phyloP scores from a whole-genome alignment of 2,888 invertebrate species.

The Formica aserva region DNA sequence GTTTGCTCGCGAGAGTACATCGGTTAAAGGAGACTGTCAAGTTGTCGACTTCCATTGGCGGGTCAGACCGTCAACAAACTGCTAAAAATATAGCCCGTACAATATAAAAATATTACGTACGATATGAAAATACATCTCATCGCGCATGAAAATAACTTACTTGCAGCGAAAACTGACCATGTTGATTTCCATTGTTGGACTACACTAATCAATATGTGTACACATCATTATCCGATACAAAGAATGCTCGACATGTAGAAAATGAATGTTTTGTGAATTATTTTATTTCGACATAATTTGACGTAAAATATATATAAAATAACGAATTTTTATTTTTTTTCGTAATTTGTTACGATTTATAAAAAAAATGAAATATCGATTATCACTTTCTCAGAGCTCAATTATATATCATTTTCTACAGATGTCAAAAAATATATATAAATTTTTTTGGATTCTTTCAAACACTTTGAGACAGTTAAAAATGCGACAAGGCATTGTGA shows the following conservation, averaged over 20 bases:
- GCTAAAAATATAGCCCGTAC: slow-evolving; percentile 29
- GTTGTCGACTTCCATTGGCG: slow-evolving; percentile 28
- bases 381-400: not conserved
- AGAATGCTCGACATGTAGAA: not conserved
- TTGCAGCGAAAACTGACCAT: not conserved
- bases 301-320: not conserved
- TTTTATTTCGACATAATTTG: not conserved
- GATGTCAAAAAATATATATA: too few relatives aligned
- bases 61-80: slow-evolving; percentile 1
- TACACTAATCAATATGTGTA: not conserved
- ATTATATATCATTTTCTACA: not conserved
- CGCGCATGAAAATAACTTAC: not conserved
- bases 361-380: not conserved
- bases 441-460: too few relatives aligned
- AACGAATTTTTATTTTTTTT: not conserved
- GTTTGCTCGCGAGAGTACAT: slow-evolving; percentile 43
- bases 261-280: not conserved
- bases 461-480: too few relatives aligned
- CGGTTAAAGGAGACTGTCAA: slow-evolving; percentile 44
- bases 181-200: not conserved
- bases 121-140: not conserved
- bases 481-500: too few relatives aligned
- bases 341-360: not conserved
- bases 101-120: slow-evolving; percentile 7
- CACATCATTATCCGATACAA: not conserved